Evolutionary conservation across 2,797 vertebrate genomes (phyloP).

Genomic region (Agapornis canus): DNA sequence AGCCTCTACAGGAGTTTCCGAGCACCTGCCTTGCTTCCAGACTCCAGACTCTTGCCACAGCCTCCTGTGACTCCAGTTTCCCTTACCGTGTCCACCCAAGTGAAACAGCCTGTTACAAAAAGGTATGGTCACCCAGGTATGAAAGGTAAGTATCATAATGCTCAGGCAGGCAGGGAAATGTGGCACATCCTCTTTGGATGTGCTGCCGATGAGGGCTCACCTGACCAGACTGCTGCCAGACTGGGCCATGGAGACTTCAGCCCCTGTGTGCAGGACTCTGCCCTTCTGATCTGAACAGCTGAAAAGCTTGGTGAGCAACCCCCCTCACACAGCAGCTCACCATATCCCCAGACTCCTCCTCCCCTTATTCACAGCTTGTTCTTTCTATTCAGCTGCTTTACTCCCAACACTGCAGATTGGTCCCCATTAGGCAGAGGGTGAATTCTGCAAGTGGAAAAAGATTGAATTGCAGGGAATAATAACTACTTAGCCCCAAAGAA

Average conservation of each 20-base stretch:
- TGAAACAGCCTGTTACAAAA: not conserved
- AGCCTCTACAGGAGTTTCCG: not conserved
- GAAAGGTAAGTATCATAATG: not conserved
- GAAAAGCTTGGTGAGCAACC: not conserved
- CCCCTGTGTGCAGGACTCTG: accelerated
- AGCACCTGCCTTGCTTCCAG: not conserved
- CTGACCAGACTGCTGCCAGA: not conserved
- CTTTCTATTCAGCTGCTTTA: not conserved
- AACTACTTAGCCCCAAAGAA: not conserved
- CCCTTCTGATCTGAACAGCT: not conserved
- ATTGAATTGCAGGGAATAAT: not conserved
- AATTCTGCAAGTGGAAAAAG: not conserved
- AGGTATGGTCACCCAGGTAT: accelerated
- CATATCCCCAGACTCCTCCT: not conserved
- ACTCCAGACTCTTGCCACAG: not conserved
- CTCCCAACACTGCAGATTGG: accelerated
- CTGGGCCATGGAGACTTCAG: not conserved
- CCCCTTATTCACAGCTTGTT: not conserved
- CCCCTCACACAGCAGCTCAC: not conserved
- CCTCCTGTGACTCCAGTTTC: not conserved
- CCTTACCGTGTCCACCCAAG: not conserved
- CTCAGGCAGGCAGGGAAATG: not conserved
- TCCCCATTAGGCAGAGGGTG: not conserved
- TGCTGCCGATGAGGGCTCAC: accelerated
- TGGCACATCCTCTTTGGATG: accelerated